A percentile compares a stretch with the other conserved stretches of the same genome.
phyloP scores from a whole-genome alignment of 2,888 invertebrate species.

The Acronicta alni region DNA sequence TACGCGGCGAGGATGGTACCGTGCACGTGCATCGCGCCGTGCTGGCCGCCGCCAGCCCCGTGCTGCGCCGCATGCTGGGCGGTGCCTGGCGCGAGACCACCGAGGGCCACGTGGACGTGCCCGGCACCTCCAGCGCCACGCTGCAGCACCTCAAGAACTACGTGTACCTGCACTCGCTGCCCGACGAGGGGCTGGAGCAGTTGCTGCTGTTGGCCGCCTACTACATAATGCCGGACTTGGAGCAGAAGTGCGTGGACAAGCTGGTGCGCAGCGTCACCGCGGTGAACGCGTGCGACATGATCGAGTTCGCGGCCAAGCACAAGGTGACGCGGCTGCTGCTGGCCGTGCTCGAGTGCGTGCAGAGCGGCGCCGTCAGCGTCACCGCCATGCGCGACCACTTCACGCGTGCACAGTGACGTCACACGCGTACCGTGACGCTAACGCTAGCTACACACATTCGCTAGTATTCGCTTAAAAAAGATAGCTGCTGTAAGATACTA shows the following conservation, averaged over 20 bases:
- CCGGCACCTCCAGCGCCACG: slow-evolving; percentile 63
- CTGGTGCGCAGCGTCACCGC: slow-evolving; percentile 45
- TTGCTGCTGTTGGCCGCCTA: slow-evolving; percentile 66
- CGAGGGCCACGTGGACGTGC: slow-evolving; percentile 65
- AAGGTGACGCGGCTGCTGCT: slow-evolving; percentile 63
- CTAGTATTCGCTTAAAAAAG: too few species aligned
- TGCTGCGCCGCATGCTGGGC: slow-evolving; percentile 67
- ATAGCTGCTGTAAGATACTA: too few species aligned
- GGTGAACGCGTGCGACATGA: slow-evolving; percentile 49
- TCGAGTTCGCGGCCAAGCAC: slow-evolving; percentile 69
- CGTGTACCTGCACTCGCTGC: slow-evolving; percentile 65
- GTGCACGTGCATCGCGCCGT: slow-evolving; percentile 69
- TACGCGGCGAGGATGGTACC: slow-evolving; percentile 69
- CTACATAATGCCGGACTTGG: slow-evolving; percentile 73
- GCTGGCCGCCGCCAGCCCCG: slow-evolving; percentile 70
- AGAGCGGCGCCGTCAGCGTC: slow-evolving; percentile 55
- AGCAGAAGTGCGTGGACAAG: slow-evolving; percentile 67
- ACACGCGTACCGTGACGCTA: background rate
- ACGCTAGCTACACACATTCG: too few species aligned
- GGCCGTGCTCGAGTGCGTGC: slow-evolving; percentile 66
- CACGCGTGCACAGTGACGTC: slow-evolving; percentile 36
- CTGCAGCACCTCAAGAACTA: slow-evolving; percentile 69
- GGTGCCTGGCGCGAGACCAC: slow-evolving; percentile 69
- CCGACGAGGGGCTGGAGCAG: slow-evolving; percentile 64
- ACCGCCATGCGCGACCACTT: slow-evolving; percentile 60